A percentile compares a stretch with the other conserved stretches of the same genome.
These are phyloP conservation scores for Epinotia ramella DNA, from an alignment of 2,888 invertebrate species.

Conservation along the genomic window DNA sequence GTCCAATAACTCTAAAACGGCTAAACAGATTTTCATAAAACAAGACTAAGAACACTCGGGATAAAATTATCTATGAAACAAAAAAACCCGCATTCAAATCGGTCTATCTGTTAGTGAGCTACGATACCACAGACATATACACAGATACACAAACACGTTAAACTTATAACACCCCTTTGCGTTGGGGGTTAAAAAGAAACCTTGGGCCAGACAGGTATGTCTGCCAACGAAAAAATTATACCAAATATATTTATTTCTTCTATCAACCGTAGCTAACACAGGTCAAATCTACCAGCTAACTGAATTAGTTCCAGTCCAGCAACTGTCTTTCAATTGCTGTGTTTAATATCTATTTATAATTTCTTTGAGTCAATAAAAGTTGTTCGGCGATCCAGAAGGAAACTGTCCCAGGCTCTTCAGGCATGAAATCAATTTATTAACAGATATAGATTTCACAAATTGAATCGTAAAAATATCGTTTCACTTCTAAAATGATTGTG, in stretches of 20 bases:
- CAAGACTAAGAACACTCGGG: no score
- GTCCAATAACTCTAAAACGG: no score
- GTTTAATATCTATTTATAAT: neutral
- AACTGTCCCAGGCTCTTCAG: neutral
- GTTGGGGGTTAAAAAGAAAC: no score
- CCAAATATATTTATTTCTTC: neutral
- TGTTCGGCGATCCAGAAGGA: neutral
- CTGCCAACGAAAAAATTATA: neutral
- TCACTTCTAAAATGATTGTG: neutral
- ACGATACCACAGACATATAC: no score
- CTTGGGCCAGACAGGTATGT: neutral
- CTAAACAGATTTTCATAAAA: no score
- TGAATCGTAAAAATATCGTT: neutral
- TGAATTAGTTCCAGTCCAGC: neutral
- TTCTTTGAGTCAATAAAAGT: conserved; percentile 5
- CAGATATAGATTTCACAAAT: neutral
- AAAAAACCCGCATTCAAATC: no score
- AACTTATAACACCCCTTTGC: no score
- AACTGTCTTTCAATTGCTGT: neutral
- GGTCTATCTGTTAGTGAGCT: no score
- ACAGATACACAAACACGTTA: no score
- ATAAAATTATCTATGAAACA: no score
- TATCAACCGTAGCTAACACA: neutral
- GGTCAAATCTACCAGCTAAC: conserved; percentile 3
- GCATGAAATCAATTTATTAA: conserved; percentile 4